Evolutionary conservation across 2,797 vertebrate species (phyloP), one percentile per base, ranked within the genome.

Genomic region (Podarcis siculus): DNA sequence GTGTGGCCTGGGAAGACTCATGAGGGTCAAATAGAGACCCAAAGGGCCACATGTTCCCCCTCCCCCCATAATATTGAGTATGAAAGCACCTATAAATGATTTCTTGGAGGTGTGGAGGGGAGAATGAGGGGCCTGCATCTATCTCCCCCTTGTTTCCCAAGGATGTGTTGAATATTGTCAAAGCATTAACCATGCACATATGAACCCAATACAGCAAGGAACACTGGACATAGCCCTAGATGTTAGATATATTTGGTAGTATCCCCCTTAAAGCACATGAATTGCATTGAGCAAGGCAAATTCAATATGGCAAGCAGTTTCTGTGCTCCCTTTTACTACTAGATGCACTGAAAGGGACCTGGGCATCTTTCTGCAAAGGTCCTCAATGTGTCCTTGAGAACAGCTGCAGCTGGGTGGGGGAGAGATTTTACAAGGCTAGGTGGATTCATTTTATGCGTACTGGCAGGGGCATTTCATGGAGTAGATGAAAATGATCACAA

Each of bases 391-490:
- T 73, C 58, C 45, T 27, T 86, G 78, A 79, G 42, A 89, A 83
- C 9, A 9, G 49, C 27, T 83, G 45, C 64, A 71, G 32, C 35
- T 3, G 35, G 32, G 64, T 73, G 61, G 0, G 35, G 8, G 39
- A 73, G 35, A 73, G 42, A 88, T 58, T 83, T 88, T 88, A 79
- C 87, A 83, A 71, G 61, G 42, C 42, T 39, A 73, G 79, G 32
- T 64, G 69, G 67, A 81, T 30, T 72, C 35, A 42, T 79, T 90
- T 79, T 49, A 83, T 86, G 5, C 12, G n/a, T 27, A 30, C 19
- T 66, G 37, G 71, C 71, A 66, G 71, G 5, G 37, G 67, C 23
- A 35, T 32, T 87, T 82, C 49, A 76, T 76, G 79, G 86, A 76
- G 30, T 35, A 21, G 4, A 73, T 64, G 67, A 67, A 76, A 73